These are phyloP conservation scores for Acropora yongei DNA, from an alignment of 64 coral and sea anemone genomes.

Conservation along the genomic window DNA sequence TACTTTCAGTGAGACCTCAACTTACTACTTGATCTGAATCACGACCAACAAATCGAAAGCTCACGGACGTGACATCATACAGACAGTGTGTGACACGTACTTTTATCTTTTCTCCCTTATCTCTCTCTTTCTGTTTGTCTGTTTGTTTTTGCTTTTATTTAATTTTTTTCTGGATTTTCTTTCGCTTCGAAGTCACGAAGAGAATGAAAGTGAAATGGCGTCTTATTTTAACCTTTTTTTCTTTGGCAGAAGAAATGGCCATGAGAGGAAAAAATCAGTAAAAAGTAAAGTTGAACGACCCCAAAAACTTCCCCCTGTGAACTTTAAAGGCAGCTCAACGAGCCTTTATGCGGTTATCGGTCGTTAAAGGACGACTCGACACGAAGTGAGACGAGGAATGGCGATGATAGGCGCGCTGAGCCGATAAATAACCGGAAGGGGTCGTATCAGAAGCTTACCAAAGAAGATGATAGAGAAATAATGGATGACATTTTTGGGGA, in stretches of 20 bases:
- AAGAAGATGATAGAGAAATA: conserved; percentile 14
- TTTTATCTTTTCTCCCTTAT: neutral
- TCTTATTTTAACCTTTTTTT: neutral
- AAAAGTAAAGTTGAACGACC: neutral
- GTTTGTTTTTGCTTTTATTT: too few relatives aligned
- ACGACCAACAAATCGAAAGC: conserved; percentile 29
- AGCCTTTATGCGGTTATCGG: neutral
- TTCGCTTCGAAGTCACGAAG: too few relatives aligned
- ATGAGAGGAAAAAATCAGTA: conserved; percentile 29
- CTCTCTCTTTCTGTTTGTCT: neutral
- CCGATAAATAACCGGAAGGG: neutral
- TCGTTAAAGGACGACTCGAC: neutral
- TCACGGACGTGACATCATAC: conserved; percentile 29
- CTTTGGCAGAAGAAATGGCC: neutral
- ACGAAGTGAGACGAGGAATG: neutral
- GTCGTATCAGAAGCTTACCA: conserved; percentile 3
- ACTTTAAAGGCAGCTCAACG: conserved; percentile 25
- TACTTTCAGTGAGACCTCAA: conserved; percentile 39
- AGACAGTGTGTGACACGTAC: conserved; percentile 17
- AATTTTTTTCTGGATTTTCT: too few relatives aligned
- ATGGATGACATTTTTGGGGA: conserved; percentile 61
- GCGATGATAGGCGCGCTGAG: neutral
- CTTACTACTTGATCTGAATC: neutral
- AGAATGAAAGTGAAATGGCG: conserved; percentile 4
- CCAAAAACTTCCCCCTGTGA: conserved; percentile 32